phyloP scores from a whole-genome alignment of 2,113 vertebrate species.

The Orthonyx spaldingii region DNA sequence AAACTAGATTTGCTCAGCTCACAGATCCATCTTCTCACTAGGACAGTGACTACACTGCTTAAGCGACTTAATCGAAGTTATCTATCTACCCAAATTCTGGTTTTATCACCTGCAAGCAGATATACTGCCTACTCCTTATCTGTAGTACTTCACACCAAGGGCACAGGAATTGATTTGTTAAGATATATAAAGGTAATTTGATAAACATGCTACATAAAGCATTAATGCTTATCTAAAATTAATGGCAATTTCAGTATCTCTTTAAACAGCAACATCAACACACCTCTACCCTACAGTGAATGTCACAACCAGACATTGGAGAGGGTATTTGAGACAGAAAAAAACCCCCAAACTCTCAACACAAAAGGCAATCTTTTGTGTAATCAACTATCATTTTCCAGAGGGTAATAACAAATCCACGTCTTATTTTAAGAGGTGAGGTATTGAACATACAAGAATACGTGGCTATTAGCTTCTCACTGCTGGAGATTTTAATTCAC shows the following conservation, averaged over 20 bases:
- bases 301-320: not conserved
- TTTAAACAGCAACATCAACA: not conserved
- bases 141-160: slow-evolving; percentile 20
- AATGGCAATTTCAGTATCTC: not conserved
- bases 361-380: not conserved
- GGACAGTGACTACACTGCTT: slow-evolving; percentile 23
- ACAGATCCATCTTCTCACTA: not conserved
- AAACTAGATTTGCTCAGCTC: not conserved
- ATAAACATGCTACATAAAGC: slow-evolving; percentile 1
- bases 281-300: not conserved
- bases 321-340: not conserved
- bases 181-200: slow-evolving; percentile 27
- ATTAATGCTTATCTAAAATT: not conserved
- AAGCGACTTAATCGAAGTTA: not conserved
- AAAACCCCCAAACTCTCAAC: not conserved
- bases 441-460: not conserved
- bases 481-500: slow-evolving; percentile 6
- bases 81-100: not conserved
- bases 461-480: not conserved
- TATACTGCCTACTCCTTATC: slow-evolving; percentile 27
- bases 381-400: slow-evolving; percentile 22
- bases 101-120: slow-evolving; percentile 16
- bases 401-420: slow-evolving; percentile 22
- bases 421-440: slow-evolving; percentile 21
- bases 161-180: slow-evolving; percentile 28